These are phyloP conservation scores for Notiomystis cincta DNA, from an alignment of 2,113 vertebrate genomes.

Conservation along the genomic window DNA sequence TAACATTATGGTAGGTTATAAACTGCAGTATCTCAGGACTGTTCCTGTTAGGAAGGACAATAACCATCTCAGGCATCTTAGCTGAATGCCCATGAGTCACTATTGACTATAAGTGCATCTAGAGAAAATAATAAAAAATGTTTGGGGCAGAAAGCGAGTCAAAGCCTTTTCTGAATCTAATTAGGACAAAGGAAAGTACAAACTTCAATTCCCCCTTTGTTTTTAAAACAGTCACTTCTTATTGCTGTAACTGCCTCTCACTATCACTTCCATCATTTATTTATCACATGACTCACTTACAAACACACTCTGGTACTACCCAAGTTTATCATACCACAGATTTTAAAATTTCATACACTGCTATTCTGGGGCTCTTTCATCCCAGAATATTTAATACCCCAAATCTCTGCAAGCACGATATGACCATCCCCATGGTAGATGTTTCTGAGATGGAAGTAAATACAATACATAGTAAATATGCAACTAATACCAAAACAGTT, in stretches of 20 bases:
- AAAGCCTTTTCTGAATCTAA: background rate
- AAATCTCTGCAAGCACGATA: background rate
- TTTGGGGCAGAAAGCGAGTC: background rate
- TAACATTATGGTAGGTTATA: background rate
- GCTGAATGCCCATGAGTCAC: background rate
- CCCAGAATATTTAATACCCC: background rate
- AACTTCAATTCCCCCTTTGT: background rate
- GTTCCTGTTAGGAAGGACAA: background rate
- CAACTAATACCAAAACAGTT: background rate
- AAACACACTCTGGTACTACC: background rate
- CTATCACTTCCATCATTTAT: background rate
- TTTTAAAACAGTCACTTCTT: conserved; percentile 7
- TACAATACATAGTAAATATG: background rate
- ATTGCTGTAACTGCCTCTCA: background rate
- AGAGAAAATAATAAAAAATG: background rate
- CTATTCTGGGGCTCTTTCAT: background rate
- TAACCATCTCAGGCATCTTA: background rate
- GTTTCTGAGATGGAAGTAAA: background rate
- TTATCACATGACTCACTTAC: conserved; percentile 24
- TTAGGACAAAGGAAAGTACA: background rate
- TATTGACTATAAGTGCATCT: background rate
- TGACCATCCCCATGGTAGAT: background rate
- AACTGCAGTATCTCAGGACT: background rate
- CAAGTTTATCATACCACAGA: background rate
- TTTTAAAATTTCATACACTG: conserved; percentile 20